A percentile compares a stretch with the other conserved stretches of the same genome.
Conservation (phyloP, 2,113 vertebrate species). For the Ophiodon elongatus region DNA sequence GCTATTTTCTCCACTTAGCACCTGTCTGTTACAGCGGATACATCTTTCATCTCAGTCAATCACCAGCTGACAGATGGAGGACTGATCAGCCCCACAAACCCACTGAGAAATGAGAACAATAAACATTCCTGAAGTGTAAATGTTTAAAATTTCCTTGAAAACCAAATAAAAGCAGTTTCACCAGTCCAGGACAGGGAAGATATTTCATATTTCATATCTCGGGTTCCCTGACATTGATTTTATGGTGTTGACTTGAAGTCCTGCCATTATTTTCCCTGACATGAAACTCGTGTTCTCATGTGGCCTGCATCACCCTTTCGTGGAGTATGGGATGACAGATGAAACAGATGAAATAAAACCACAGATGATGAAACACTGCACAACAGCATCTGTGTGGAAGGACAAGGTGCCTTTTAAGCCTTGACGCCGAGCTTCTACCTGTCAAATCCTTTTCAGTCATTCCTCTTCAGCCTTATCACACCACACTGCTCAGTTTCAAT, state of each 20-base stretch:
- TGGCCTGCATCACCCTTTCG: background rate
- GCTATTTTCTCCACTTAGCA: slow-evolving; percentile 28
- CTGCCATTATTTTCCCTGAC: slow-evolving; percentile 23
- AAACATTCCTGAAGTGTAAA: background rate
- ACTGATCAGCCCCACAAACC: slow-evolving; percentile 25
- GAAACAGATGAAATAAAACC: slow-evolving; percentile 47
- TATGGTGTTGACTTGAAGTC: background rate
- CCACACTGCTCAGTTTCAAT: slow-evolving; percentile 4
- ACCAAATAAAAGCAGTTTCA: background rate
- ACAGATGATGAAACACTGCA: slow-evolving; percentile 55
- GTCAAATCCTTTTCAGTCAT: slow-evolving; percentile 32
- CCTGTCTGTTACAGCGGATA: slow-evolving; percentile 36
- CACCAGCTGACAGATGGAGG: slow-evolving; percentile 43
- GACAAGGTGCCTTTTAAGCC: slow-evolving; percentile 38
- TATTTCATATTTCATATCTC: background rate
- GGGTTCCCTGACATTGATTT: background rate
- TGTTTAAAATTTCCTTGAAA: slow-evolving; percentile 19
- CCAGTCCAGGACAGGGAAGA: background rate
- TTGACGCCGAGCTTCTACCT: slow-evolving; percentile 19
- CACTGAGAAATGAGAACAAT: background rate
- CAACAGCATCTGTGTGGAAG: slow-evolving; percentile 23
- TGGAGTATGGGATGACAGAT: slow-evolving; percentile 14
- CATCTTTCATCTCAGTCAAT: slow-evolving; percentile 57
- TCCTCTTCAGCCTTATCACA: slow-evolving; percentile 7
- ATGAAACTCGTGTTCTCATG: slow-evolving; percentile 7